A percentile compares a stretch with the other conserved stretches of the same genome.
Conservation (phyloP, 2,888 invertebrate genomes). For the Neoscelio sp. region DNA sequence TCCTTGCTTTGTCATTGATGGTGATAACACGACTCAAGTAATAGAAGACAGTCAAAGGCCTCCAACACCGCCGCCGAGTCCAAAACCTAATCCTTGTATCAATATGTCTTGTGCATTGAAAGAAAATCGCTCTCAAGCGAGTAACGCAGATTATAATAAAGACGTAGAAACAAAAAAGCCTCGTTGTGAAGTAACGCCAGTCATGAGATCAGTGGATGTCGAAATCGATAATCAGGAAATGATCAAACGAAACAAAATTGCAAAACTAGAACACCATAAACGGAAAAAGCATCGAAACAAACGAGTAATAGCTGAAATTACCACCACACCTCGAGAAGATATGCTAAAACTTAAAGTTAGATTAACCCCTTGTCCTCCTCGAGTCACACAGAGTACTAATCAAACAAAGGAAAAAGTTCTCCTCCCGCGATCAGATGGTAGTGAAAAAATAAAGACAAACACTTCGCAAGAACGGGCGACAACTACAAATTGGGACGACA, state of each 20-base stretch:
- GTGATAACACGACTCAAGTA: conserved; percentile 55
- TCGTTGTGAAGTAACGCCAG: conserved; percentile 79
- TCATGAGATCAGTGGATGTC: conserved; percentile 75
- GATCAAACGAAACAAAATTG: conserved; percentile 70
- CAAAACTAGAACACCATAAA: conserved; percentile 77
- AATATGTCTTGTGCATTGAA: conserved; percentile 65
- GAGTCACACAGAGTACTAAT: conserved; percentile 72
- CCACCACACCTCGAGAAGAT: conserved; percentile 79
- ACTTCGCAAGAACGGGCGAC: conserved; percentile 62
- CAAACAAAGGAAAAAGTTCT: conserved; percentile 76
- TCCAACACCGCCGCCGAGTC: conserved; percentile 79
- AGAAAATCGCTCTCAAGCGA: conserved; percentile 63
- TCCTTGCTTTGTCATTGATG: conserved; percentile 32
- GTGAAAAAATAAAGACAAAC: conserved; percentile 74
- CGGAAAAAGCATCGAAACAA: conserved; percentile 77
- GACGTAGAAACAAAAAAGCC: conserved; percentile 77
- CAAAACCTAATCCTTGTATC: conserved; percentile 72
- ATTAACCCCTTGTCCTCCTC: conserved; percentile 77
- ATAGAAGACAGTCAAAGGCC: conserved; percentile 79
- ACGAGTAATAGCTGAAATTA: conserved; percentile 79
- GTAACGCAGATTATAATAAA: conserved; percentile 70
- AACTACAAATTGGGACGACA: conserved; percentile 54
- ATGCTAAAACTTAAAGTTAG: conserved; percentile 78
- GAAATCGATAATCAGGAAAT: conserved; percentile 59
- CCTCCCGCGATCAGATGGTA: conserved; percentile 74